Conservation (phyloP, 2,888 invertebrate genomes). For the Papilio demoleus region DNA sequence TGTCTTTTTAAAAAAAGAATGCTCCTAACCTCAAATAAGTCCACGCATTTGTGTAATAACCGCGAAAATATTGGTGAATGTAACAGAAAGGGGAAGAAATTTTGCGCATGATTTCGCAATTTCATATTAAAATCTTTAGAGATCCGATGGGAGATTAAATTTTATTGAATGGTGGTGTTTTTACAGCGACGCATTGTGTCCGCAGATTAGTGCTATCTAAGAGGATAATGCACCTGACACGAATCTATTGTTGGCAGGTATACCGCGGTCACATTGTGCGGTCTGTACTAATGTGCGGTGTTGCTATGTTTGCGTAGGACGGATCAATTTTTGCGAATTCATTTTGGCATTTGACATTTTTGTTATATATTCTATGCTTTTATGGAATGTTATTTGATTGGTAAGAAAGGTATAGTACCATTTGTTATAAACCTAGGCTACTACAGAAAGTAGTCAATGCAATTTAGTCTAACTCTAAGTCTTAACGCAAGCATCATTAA, state of each 20-base stretch:
- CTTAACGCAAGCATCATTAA: too few species aligned
- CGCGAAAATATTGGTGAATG: slow-evolving; percentile 64
- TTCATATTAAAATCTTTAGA: slow-evolving; percentile 46
- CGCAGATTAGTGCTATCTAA: slow-evolving; percentile 68
- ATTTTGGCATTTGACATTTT: slow-evolving; percentile 11
- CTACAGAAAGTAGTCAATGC: not conserved
- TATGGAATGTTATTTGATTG: not conserved
- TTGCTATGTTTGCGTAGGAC: slow-evolving; percentile 39
- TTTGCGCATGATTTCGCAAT: slow-evolving; percentile 44
- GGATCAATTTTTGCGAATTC: slow-evolving; percentile 27
- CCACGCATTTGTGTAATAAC: slow-evolving; percentile 66
- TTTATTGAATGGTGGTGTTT: slow-evolving; percentile 71
- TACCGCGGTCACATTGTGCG: slow-evolving; percentile 37
- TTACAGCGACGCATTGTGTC: slow-evolving; percentile 62
- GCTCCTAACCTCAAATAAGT: not conserved
- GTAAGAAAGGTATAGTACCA: not conserved
- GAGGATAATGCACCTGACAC: slow-evolving; percentile 79
- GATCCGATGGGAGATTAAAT: slow-evolving; percentile 71
- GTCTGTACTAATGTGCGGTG: slow-evolving; percentile 1
- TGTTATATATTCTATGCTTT: slow-evolving; percentile 10
- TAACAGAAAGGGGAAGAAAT: slow-evolving; percentile 16
- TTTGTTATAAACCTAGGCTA: not conserved
- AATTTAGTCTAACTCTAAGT: too few species aligned
- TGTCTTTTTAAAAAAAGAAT: not conserved
- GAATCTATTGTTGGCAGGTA: slow-evolving; percentile 68